Evolutionary conservation across 1,140 invertebrate species (phyloP), one percentile per base, ranked within the genome.

Genomic region (Zaprionus africanus): DNA sequence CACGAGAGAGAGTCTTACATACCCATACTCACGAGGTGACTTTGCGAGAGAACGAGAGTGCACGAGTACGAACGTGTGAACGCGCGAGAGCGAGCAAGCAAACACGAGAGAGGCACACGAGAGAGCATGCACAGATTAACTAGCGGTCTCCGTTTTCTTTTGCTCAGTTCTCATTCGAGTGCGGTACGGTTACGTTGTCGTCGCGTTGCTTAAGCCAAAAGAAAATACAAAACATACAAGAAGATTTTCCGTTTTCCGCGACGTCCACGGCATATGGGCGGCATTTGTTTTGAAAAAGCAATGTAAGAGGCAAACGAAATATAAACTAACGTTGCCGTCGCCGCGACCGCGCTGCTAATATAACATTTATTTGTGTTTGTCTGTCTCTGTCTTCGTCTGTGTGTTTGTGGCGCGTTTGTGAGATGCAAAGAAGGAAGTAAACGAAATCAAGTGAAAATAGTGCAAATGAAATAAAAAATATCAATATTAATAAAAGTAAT

Each of bases 241-340:
- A 88, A 74, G 73, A 81, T 88, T 88, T 88, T 84, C 73, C 79
- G 79, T 69, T 83, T 82, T 77, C 76, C 63, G 81, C 82, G 71
- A 78, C 68, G 59, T 65, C 53, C 63, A 43, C 34, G 43, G 34
- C 58, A 64, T 77, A 62, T 77, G 68, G 62, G 82, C 82, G 76
- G 83, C 83, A 80, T 88, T 88, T 90, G 85, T 88, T 88, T 81
- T 85, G 85, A 88, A 88, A 88, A 88, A 90, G 83, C 75, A 73
- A 84, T 81, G 84, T 71, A 77, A 80, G 62, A 75, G 76, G 69
- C 36, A 83, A 64, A 86, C 72, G 79, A 85, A 82, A 85, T 70
- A 86, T 76, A 84, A 82, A 58, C 59, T 66, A 69, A 79, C 71
- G 70, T 68, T 34, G 31, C 31, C 31, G 31, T 11, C 9, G 31